These are phyloP conservation scores for Poicephalus meyeri DNA, from an alignment of 2,113 vertebrate species.

Conservation along the genomic window DNA sequence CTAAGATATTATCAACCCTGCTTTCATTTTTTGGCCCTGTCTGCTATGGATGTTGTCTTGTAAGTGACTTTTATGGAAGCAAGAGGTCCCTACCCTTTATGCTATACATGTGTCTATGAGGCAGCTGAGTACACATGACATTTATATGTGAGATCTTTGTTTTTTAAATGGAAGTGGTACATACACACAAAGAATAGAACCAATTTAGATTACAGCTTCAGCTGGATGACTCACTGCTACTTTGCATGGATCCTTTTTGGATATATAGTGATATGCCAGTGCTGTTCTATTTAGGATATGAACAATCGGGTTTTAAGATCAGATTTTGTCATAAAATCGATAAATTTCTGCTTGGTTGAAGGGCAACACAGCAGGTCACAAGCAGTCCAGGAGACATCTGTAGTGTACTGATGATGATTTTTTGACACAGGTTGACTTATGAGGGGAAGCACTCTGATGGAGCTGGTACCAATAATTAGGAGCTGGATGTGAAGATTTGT, in stretches of 20 bases:
- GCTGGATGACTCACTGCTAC: background rate
- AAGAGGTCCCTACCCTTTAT: background rate
- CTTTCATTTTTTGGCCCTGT: background rate
- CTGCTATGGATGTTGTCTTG: background rate
- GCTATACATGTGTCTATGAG: background rate
- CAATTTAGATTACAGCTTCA: background rate
- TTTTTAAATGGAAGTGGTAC: background rate
- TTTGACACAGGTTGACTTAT: background rate
- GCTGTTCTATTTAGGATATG: background rate
- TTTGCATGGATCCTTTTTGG: background rate
- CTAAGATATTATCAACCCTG: background rate
- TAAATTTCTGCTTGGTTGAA: background rate
- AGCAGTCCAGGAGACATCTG: background rate
- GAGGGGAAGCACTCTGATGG: background rate
- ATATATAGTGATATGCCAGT: background rate
- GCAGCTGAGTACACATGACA: background rate
- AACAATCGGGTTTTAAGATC: background rate
- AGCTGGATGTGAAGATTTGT: background rate
- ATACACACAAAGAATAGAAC: background rate
- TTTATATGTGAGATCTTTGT: accelerated
- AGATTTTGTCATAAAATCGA: background rate
- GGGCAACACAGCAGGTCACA: background rate
- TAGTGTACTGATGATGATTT: background rate
- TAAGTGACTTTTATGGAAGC: background rate
- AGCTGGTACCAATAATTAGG: background rate